A percentile compares a stretch with the other conserved stretches of the same genome.
phyloP scores from a whole-genome alignment of 2,888 invertebrate species.

The Lasioglossum vierecki region DNA sequence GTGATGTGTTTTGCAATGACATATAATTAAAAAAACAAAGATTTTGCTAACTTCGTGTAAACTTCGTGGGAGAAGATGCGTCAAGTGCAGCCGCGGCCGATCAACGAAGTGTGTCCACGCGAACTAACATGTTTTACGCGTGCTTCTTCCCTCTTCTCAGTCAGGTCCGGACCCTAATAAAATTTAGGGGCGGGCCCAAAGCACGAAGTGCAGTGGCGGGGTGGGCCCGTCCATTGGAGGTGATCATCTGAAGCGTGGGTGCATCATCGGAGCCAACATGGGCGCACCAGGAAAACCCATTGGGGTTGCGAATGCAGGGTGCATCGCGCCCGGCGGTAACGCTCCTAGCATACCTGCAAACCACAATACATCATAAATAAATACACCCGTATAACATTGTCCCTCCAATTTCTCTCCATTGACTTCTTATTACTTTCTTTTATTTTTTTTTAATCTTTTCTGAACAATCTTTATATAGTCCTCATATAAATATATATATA shows the following conservation, averaged over 20 bases:
- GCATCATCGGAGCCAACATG: constrained; percentile 89
- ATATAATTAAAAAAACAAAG: constrained; percentile 70
- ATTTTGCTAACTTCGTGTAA: constrained; percentile 81
- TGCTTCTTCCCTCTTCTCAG: constrained; percentile 60
- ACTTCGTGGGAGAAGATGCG: constrained; percentile 74
- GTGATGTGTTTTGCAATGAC: constrained; percentile 62
- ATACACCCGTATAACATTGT: constrained; percentile 2
- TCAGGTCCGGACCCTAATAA: constrained; percentile 68
- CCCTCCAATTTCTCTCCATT: constrained; percentile 12
- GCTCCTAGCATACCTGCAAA: constrained; percentile 84
- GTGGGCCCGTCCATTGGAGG: constrained; percentile 85
- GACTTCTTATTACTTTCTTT: not conserved
- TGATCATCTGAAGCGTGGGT: constrained; percentile 95
- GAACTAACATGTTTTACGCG: constrained; percentile 55
- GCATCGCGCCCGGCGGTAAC: constrained; percentile 84
- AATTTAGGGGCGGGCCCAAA: constrained; percentile 85
- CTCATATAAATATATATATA: constrained; percentile 60
- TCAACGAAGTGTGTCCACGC: constrained; percentile 63
- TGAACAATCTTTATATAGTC: constrained; percentile 39
- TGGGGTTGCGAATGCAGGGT: constrained; percentile 85
- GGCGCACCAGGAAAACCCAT: constrained; percentile 85
- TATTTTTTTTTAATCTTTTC: not conserved
- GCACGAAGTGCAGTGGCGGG: constrained; percentile 85
- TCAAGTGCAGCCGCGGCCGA: constrained; percentile 69
- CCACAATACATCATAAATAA: constrained; percentile 45